Evolutionary conservation across 35 echinoderm and acorn worm genomes (phyloP).

Genomic region (Lytechinus variegatus): DNA sequence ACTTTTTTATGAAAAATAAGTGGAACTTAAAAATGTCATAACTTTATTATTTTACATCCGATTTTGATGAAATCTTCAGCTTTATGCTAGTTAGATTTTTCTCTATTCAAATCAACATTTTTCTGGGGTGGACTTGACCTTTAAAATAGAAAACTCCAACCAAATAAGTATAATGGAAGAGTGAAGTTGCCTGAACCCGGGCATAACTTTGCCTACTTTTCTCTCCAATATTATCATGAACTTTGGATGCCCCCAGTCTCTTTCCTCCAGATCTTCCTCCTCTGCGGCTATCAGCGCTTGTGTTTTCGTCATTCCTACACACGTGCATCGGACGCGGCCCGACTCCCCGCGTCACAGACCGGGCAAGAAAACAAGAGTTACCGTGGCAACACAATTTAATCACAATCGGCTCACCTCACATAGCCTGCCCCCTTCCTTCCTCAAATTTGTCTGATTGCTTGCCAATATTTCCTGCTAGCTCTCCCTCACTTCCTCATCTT

Average conservation of each 20-base stretch:
- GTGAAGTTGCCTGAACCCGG: not conserved
- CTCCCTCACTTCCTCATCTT: no score
- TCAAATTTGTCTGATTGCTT: not conserved
- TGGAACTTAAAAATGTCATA: no score
- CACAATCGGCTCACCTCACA: not conserved
- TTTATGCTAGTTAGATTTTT: no score
- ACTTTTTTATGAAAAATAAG: no score
- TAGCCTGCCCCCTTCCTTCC: not conserved
- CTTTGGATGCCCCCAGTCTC: not conserved
- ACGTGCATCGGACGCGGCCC: constrained; percentile 39
- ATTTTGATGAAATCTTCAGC: no score
- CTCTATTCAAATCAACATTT: no score
- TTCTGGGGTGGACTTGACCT: no score
- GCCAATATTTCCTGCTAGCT: not conserved
- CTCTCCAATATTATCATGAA: not conserved
- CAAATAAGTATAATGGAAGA: not conserved
- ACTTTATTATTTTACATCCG: no score
- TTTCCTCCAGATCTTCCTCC: not conserved
- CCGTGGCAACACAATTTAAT: not conserved
- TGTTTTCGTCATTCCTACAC: not conserved
- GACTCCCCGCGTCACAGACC: not conserved
- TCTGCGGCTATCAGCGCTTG: not conserved
- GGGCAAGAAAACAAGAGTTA: not conserved
- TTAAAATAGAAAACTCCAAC: no score
- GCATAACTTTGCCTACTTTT: not conserved